Conservation (phyloP, 2,113 vertebrate genomes). For the Lepidothrix coronata region DNA sequence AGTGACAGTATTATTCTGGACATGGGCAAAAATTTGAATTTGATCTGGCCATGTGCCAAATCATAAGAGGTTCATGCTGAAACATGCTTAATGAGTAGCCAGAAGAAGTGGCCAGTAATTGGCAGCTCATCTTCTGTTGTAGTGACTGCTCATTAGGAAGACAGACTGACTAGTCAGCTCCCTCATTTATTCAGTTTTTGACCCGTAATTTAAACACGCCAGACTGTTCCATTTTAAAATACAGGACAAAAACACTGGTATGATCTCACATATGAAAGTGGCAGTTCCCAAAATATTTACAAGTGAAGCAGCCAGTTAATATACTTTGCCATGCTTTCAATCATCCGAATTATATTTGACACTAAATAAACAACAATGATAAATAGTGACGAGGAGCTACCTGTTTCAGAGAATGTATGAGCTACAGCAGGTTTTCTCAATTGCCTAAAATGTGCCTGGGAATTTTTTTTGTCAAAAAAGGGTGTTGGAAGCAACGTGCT, state of each 20-base stretch:
- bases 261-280: not conserved
- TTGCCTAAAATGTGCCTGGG: rapidly evolving
- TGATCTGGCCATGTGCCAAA: not conserved
- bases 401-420: not conserved
- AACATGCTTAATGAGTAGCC: slow-evolving; percentile 29
- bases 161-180: not conserved
- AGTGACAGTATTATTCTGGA: not conserved
- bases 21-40: not conserved
- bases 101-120: slow-evolving; percentile 32
- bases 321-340: not conserved
- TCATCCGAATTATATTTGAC: not conserved
- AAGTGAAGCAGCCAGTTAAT: not conserved
- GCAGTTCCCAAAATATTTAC: slow-evolving; percentile 18
- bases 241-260: not conserved
- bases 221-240: not conserved
- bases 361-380: not conserved
- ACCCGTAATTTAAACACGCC: not conserved
- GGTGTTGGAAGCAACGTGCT: rapidly evolving
- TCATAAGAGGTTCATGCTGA: not conserved
- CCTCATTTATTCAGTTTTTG: not conserved
- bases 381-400: not conserved
- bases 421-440: not conserved
- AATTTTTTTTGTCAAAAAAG: not conserved
- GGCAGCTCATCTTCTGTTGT: not conserved
- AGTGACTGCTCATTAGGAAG: not conserved